These are phyloP conservation scores for Lepidonotus clava DNA, from an alignment of 2,888 invertebrate species.

Conservation along the genomic window DNA sequence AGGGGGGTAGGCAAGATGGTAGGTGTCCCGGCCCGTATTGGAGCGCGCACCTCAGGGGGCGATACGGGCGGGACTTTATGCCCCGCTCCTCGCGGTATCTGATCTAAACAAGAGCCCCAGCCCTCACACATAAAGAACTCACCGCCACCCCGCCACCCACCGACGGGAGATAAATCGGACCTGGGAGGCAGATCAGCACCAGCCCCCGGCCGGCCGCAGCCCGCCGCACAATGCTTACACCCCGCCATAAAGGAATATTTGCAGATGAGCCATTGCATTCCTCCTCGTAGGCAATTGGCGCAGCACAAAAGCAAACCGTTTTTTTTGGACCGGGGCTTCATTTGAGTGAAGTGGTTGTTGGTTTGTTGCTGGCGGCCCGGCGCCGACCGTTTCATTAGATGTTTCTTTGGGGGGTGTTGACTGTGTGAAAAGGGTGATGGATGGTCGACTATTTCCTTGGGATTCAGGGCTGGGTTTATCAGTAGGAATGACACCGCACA, in stretches of 20 bases:
- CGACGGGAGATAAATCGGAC: conserved; percentile 22
- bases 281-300: neutral
- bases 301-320: neutral
- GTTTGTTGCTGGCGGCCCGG: neutral
- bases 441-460: neutral
- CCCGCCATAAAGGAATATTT: conserved; percentile 27
- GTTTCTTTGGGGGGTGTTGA: conserved; percentile 16
- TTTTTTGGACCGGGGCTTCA: conserved; percentile 19
- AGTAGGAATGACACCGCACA: neutral
- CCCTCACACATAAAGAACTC: conserved; percentile 43
- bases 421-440: neutral
- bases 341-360: conserved; percentile 30
- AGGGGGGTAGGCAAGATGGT: conserved; percentile 15
- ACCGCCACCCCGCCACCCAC: neutral
- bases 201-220: neutral
- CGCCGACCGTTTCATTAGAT: conserved; percentile 25
- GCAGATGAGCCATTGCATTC: conserved; percentile 28
- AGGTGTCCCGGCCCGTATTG: conserved; percentile 1
- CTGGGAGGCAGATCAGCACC: neutral
- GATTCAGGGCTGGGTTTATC: neutral
- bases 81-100: neutral
- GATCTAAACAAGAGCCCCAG: conserved; percentile 38
- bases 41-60: neutral
- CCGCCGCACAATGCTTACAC: conserved; percentile 21
- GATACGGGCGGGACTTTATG: conserved; percentile 19